These are phyloP conservation scores for Amaurobius ferox DNA, from an alignment of 2,888 invertebrate genomes.

Conservation along the genomic window DNA sequence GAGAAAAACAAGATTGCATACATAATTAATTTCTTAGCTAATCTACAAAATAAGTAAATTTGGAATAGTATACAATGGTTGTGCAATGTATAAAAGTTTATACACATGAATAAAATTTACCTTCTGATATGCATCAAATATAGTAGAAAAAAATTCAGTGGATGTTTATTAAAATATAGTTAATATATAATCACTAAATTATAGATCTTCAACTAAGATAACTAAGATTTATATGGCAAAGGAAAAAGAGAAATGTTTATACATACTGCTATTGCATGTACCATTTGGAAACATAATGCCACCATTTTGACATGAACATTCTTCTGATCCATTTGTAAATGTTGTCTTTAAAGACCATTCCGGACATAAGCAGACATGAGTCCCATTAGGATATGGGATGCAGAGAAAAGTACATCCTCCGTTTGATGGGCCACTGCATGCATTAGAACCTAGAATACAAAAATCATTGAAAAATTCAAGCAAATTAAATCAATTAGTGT, in stretches of 20 bases:
- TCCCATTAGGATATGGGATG: slow-evolving; percentile 84
- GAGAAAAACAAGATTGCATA: too few relatives aligned
- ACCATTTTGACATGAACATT: slow-evolving; percentile 75
- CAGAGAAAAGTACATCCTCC: slow-evolving; percentile 86
- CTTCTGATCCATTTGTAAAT: slow-evolving; percentile 77
- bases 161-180: too few relatives aligned
- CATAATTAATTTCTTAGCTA: too few relatives aligned
- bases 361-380: slow-evolving; percentile 87
- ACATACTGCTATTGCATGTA: slow-evolving; percentile 82
- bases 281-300: slow-evolving; percentile 82
- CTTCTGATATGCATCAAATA: too few relatives aligned
- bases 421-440: slow-evolving; percentile 80
- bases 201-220: too few relatives aligned
- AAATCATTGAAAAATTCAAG: not conserved
- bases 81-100: too few relatives aligned
- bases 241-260: not conserved
- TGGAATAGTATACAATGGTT: too few relatives aligned
- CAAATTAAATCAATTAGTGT: not conserved
- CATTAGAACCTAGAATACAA: slow-evolving; percentile 82
- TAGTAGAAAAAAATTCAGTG: too few relatives aligned
- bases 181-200: too few relatives aligned
- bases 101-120: too few relatives aligned
- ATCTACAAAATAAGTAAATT: too few relatives aligned
- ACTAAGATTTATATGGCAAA: too few relatives aligned
- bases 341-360: slow-evolving; percentile 81